A percentile compares a stretch with the other conserved stretches of the same genome.
These are phyloP conservation scores for Neodiprion lecontei DNA, from an alignment of 1,140 invertebrate species.

Conservation along the genomic window DNA sequence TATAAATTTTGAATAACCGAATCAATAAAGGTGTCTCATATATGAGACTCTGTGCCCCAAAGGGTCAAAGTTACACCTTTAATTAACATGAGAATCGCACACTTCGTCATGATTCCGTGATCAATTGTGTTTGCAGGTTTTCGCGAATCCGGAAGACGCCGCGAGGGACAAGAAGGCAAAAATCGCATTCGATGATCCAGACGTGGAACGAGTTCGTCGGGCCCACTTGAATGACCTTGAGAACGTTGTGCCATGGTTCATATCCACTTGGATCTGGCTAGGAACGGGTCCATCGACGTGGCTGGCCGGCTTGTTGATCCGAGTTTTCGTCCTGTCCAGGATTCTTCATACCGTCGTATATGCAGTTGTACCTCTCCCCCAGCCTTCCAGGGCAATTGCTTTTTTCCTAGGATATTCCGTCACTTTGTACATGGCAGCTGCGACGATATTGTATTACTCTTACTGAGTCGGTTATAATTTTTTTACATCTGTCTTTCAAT, in stretches of 20 bases:
- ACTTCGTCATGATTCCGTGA: too few relatives aligned
- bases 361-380: constrained; percentile 60
- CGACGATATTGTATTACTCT: constrained; percentile 49
- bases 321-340: constrained; percentile 65
- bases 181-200: constrained; percentile 61
- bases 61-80: too few relatives aligned
- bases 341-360: constrained; percentile 70
- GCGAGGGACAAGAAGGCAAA: constrained; percentile 47
- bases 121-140: constrained; percentile 57
- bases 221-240: constrained; percentile 76
- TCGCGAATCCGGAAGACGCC: constrained; percentile 67
- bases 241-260: constrained; percentile 71
- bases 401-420: constrained; percentile 61
- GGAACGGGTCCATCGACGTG: constrained; percentile 63
- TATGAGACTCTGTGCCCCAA: too few relatives aligned
- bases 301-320: constrained; percentile 67
- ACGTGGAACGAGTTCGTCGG: constrained; percentile 68
- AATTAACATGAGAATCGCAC: too few relatives aligned
- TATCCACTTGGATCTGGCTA: constrained; percentile 67
- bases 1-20: too few relatives aligned
- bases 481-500: too few relatives aligned
- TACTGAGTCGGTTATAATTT: neutral
- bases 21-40: too few relatives aligned
- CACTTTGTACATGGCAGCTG: constrained; percentile 64
- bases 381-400: constrained; percentile 66